Base-by-base conservation (phyloP, 2,797 vertebrate genomes). In the Sebastes alutus region DNA sequence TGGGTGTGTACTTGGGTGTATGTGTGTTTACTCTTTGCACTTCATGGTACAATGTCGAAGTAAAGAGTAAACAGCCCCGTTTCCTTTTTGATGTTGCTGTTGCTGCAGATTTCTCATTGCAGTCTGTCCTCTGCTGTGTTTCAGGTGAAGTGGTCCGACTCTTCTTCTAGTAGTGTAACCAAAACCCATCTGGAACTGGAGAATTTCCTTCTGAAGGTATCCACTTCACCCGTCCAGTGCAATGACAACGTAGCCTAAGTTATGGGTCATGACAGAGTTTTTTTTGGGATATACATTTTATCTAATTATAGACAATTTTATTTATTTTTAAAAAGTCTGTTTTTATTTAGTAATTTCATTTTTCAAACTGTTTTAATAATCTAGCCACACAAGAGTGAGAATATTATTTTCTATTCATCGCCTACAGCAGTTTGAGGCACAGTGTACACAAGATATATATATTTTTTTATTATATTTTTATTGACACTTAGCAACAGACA, bases 91-190 rank as follows among this genome's bases (percentile, higher is more conserved):
- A 11, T 2, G 0, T 14, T 23, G 22, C 58, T 60, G 38, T 18
- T 60, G n/a, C 58, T 49, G 52, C n/a, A 54, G 9, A 4, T 27
- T 56, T 59, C 23, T 63, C 16, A n/a, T 1, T 29, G 2, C 22
- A 14, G 33, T 23, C 16, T 7, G 16, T 81, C 38, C n/a, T 61
- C 6, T 75, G 16, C 13, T 87, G 18, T 85, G 35, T 92, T 93
- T 71, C 82, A 95, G 95, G 94, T 96, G 69, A 94, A 90, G 72
- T 96, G 95, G 95, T 96, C 95, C 1, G 93, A 95, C 88, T 91
- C 88, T 2, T 93, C 94, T 1, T 94, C 89, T 4, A 96, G 90
- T 54, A 64, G 32, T 11, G 93, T 94, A 77, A 95, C 93, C 78
- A 96, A 95, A 93, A 94, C 94, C 18, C 95, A 95, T 18, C 77